These are phyloP conservation scores for rabbit (Oryctolagus cuniculus) DNA, from an alignment of 2,113 vertebrate species.

Conservation along the genomic window DNA sequence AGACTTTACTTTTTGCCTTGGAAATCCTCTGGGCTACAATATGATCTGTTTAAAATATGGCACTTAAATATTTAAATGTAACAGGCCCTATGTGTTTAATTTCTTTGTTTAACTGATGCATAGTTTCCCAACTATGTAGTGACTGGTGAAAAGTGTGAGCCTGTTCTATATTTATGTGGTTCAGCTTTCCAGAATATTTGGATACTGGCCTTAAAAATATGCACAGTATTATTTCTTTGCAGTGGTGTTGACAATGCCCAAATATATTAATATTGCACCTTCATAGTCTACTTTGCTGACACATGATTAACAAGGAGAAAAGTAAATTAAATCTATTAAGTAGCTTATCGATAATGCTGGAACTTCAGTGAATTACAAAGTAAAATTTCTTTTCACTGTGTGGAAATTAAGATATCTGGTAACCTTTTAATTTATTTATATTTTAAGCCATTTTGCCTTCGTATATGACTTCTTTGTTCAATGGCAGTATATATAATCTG, in stretches of 20 bases:
- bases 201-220: constrained; percentile 71
- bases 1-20: constrained; percentile 78
- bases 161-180: constrained; percentile 86
- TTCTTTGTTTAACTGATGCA: constrained; percentile 90
- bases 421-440: constrained; percentile 61
- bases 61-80: constrained; percentile 91
- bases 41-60: constrained; percentile 89
- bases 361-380: constrained; percentile 37
- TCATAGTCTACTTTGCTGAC: constrained; percentile 42
- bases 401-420: constrained; percentile 10
- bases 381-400: constrained; percentile 21
- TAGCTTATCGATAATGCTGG: background rate
- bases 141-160: constrained; percentile 81
- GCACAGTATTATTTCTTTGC: constrained; percentile 81
- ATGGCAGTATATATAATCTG: background rate
- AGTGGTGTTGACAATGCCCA: constrained; percentile 4
- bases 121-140: constrained; percentile 91
- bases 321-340: constrained; percentile 10
- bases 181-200: constrained; percentile 85
- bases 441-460: constrained; percentile 57
- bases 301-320: constrained; percentile 17
- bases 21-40: constrained; percentile 72
- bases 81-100: constrained; percentile 89
- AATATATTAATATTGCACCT: constrained; percentile 39
- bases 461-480: constrained; percentile 13